phyloP scores from a whole-genome alignment of 1,140 invertebrate genomes.

The Teleogryllus occipitalis region DNA sequence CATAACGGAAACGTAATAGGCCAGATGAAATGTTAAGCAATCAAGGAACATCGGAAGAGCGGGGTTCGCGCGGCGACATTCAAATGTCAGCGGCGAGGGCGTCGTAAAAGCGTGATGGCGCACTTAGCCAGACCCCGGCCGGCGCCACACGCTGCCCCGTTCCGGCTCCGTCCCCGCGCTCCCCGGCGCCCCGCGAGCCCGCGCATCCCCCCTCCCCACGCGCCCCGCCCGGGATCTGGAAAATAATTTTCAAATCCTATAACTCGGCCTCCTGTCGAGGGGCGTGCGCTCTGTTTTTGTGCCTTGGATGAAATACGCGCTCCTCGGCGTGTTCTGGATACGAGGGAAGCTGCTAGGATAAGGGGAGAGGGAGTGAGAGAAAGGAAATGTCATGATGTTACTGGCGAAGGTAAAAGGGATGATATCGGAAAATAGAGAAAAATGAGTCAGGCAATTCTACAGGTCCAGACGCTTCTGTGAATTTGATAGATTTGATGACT shows the following conservation, averaged over 20 bases:
- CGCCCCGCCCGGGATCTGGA: neutral
- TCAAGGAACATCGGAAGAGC: neutral
- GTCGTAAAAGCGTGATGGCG: neutral
- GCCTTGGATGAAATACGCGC: neutral
- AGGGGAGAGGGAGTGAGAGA: neutral
- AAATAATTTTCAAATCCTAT: neutral
- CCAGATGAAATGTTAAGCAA: neutral
- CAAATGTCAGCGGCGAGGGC: neutral
- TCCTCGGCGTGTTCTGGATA: neutral
- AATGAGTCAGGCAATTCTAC: too few relatives aligned
- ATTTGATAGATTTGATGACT: too few relatives aligned
- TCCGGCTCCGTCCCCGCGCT: too few relatives aligned
- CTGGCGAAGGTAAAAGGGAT: too few relatives aligned
- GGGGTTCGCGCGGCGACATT: neutral
- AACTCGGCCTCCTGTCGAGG: neutral
- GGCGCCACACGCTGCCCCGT: neutral
- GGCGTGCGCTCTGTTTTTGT: neutral
- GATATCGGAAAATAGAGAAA: too few relatives aligned
- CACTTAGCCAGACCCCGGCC: neutral
- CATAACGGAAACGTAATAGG: slow-evolving; percentile 1
- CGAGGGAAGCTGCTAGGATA: neutral
- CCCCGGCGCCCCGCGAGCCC: neutral
- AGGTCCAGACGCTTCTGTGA: too few relatives aligned
- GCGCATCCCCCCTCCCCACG: neutral
- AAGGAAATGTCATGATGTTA: too few relatives aligned